Conservation (phyloP, 1,140 invertebrate species). For the Diorhabda sublineata region DNA sequence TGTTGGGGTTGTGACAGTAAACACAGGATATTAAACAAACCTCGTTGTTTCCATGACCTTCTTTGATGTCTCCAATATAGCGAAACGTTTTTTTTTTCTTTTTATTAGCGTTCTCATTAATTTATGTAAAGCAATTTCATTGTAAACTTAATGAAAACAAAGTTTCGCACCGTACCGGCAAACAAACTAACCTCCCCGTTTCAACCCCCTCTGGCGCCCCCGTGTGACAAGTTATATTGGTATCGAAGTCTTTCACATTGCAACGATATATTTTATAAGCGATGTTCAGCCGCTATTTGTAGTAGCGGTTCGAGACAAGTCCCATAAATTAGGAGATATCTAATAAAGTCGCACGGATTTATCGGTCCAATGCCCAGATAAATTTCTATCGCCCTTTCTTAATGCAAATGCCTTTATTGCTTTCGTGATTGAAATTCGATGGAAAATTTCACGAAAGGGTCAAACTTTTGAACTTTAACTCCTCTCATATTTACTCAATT, state of each 20-base stretch:
- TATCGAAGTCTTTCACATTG: slow-evolving; percentile 23
- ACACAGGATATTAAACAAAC: slow-evolving; percentile 2
- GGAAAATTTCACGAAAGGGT: background rate
- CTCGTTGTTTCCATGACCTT: background rate
- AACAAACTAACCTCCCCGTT: background rate
- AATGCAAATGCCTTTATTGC: slow-evolving; percentile 42
- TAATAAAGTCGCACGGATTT: slow-evolving; percentile 48
- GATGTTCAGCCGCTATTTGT: slow-evolving; percentile 37
- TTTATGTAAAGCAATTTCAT: slow-evolving; percentile 22
- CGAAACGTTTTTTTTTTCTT: slow-evolving; percentile 2
- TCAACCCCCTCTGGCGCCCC: background rate
- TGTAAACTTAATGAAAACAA: slow-evolving; percentile 24
- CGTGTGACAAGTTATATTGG: slow-evolving; percentile 24
- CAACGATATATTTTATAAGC: slow-evolving; percentile 41
- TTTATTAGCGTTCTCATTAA: slow-evolving; percentile 21
- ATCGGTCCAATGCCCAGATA: slow-evolving; percentile 41
- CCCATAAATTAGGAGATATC: slow-evolving; percentile 47
- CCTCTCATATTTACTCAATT: too few relatives aligned
- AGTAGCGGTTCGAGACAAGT: slow-evolving; percentile 38
- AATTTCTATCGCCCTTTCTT: slow-evolving; percentile 39
- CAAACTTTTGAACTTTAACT: background rate
- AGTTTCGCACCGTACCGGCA: slow-evolving; percentile 17
- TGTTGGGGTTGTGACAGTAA: background rate
- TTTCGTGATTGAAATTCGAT: slow-evolving; percentile 20
- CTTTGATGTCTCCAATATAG: slow-evolving; percentile 15